A percentile compares a stretch with the other conserved stretches of the same genome.
phyloP scores from a whole-genome alignment of 2,113 vertebrate species.

The Apodemus sylvaticus region DNA sequence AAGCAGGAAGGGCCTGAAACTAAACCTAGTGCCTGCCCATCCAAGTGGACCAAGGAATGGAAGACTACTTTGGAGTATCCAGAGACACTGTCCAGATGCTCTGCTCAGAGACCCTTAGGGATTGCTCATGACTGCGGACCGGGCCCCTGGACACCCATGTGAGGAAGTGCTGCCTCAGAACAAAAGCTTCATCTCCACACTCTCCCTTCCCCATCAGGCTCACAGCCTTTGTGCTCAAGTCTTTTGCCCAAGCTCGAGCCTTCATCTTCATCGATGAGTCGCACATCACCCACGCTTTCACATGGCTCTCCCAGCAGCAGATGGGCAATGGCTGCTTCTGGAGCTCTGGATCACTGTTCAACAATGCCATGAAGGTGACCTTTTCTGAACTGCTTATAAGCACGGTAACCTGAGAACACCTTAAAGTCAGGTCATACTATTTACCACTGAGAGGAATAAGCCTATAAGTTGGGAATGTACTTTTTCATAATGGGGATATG shows the following conservation, averaged over 20 bases:
- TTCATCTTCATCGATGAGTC: constrained; percentile 80
- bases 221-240: constrained; percentile 83
- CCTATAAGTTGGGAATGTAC: background rate
- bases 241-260: constrained; percentile 74
- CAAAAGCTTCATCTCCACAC: background rate
- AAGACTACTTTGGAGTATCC: too few relatives aligned
- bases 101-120: too few relatives aligned
- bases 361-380: constrained; percentile 81
- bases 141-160: background rate
- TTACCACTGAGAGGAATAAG: background rate
- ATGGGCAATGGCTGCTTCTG: constrained; percentile 81
- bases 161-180: background rate
- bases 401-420: background rate
- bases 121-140: too few relatives aligned
- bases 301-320: constrained; percentile 81
- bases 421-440: too few relatives aligned
- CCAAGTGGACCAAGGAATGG: background rate
- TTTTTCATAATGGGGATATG: accelerated
- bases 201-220: constrained; percentile 68
- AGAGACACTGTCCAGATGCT: background rate
- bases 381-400: background rate
- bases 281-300: constrained; percentile 75
- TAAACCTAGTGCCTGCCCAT: too few relatives aligned
- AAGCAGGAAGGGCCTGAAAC: background rate
- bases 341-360: constrained; percentile 80